These are phyloP conservation scores for Sebastiscus tertius DNA, from an alignment of 2,797 vertebrate genomes.

Conservation along the genomic window DNA sequence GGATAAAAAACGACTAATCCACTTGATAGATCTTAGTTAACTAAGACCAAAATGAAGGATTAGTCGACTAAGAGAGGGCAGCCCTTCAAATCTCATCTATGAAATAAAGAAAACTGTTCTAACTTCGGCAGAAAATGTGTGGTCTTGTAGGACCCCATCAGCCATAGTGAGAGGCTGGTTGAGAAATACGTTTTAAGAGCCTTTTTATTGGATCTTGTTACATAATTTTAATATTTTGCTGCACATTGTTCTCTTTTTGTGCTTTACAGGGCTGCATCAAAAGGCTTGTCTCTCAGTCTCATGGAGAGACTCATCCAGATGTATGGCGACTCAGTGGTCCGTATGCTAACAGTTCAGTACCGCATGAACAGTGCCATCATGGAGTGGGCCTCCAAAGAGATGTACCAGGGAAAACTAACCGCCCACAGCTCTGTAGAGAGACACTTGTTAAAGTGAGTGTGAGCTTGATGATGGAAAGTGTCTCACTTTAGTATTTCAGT, in stretches of 20 bases:
- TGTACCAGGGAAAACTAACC: conserved; percentile 87
- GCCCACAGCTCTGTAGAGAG: conserved; percentile 90
- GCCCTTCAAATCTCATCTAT: background rate
- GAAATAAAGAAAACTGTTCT: background rate
- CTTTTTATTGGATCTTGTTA: background rate
- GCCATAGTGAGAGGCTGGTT: background rate
- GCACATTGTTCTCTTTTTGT: background rate
- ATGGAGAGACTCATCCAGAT: conserved; percentile 90
- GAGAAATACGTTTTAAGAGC: background rate
- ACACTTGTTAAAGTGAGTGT: conserved; percentile 90
- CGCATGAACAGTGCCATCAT: conserved; percentile 94
- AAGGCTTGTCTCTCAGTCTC: conserved; percentile 90
- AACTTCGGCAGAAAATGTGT: background rate
- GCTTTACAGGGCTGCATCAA: conserved; percentile 85
- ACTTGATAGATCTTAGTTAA: too few species aligned
- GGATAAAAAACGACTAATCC: too few species aligned
- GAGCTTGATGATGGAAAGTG: background rate
- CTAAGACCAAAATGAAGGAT: too few species aligned
- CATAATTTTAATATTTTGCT: background rate
- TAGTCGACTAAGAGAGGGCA: too few species aligned
- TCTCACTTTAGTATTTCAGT: background rate
- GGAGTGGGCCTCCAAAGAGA: conserved; percentile 91
- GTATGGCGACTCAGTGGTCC: conserved; percentile 79
- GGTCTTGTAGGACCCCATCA: background rate
- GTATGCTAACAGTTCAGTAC: conserved; percentile 93